Percentiles rank a stretch among this genome's conserved stretches.
Evolutionary conservation across 2,888 invertebrate species (phyloP).

Genomic region (Pachycephus smyrnensis): DNA sequence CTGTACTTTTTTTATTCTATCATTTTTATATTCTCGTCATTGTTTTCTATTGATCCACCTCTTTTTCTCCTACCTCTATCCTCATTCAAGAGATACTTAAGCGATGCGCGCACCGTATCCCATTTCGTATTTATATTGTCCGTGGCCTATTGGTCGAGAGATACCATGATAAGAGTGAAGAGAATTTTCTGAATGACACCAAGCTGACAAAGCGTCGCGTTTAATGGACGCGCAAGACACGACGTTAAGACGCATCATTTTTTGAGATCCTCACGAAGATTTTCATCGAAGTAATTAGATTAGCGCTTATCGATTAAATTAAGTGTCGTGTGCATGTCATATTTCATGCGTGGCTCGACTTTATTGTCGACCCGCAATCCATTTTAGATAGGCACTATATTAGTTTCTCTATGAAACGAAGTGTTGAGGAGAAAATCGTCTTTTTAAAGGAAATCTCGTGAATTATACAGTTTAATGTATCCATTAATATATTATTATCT

Average conservation of each 20-base stretch:
- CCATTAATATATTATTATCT: slow-evolving; percentile 36
- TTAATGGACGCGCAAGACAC: neutral
- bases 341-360: slow-evolving; percentile 8
- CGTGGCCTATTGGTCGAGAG: slow-evolving; percentile 1
- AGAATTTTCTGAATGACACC: neutral
- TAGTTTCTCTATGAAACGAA: slow-evolving; percentile 24
- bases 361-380: slow-evolving; percentile 22
- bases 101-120: neutral
- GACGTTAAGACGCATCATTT: neutral
- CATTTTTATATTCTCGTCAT: neutral
- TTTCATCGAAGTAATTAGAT: slow-evolving; percentile 36
- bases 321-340: slow-evolving; percentile 48
- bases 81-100: neutral
- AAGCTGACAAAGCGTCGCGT: neutral
- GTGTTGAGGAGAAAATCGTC: slow-evolving; percentile 20
- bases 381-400: slow-evolving; percentile 51
- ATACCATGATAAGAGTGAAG: neutral
- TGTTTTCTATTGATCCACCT: neutral
- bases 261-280: slow-evolving; percentile 13
- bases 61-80: neutral
- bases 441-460: slow-evolving; percentile 35
- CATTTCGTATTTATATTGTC: neutral
- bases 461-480: slow-evolving; percentile 31
- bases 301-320: slow-evolving; percentile 30
- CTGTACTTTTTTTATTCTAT: neutral